Conservation (phyloP, 2,113 vertebrate genomes). For the Blennius ocellaris region DNA sequence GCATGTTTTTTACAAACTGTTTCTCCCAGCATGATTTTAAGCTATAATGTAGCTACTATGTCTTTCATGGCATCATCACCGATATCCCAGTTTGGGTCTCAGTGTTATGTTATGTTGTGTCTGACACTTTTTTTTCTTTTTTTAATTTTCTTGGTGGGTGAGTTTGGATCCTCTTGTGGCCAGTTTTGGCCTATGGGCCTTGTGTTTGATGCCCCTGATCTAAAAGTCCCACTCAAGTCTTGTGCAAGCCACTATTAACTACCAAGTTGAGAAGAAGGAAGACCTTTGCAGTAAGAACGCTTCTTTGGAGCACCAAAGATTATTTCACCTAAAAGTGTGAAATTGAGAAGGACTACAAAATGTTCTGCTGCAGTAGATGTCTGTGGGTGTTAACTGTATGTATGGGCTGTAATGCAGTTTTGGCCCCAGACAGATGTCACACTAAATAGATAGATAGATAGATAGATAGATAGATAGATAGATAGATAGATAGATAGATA, state of each 20-base stretch:
- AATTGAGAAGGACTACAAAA: slow-evolving; percentile 52
- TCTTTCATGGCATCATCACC: no score
- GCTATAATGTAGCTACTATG: no score
- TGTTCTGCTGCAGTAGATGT: slow-evolving; percentile 61
- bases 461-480: slow-evolving; percentile 6
- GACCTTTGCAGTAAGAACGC: slow-evolving; percentile 12
- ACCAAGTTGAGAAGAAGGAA: slow-evolving; percentile 5
- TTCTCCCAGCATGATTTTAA: no score
- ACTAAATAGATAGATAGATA: not conserved
- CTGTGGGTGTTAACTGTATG: slow-evolving; percentile 27
- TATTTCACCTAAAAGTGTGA: not conserved
- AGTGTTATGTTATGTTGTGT: no score
- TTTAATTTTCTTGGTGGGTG: no score
- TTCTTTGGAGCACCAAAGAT: slow-evolving; percentile 12
- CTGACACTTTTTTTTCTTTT: no score
- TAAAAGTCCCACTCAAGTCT: slow-evolving; percentile 16
- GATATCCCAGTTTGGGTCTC: no score
- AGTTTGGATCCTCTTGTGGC: no score
- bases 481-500: slow-evolving; percentile 11
- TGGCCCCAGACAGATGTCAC: slow-evolving; percentile 19
- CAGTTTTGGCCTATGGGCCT: no score
- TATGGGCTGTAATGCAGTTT: slow-evolving; percentile 13
- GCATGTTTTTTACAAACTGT: no score
- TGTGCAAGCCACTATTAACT: slow-evolving; percentile 45
- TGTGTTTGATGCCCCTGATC: no score